Percentiles rank a stretch among this genome's conserved stretches.
Evolutionary conservation across 1,140 invertebrate genomes (phyloP).

Genomic region (Aethina tumida): DNA sequence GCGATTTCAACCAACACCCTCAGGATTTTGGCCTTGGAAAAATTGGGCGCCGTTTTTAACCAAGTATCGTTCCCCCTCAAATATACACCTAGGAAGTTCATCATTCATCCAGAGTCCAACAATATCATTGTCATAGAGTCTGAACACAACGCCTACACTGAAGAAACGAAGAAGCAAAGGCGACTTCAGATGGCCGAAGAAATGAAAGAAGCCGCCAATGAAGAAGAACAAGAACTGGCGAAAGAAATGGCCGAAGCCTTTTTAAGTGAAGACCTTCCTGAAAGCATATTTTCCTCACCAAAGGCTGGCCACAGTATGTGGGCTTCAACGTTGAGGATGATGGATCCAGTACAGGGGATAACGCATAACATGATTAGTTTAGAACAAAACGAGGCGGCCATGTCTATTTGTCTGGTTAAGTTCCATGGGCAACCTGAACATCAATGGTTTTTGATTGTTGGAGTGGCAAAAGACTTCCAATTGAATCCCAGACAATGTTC

Average conservation of each 20-base stretch:
- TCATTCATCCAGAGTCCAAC: conserved; percentile 88
- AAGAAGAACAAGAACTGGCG: conserved; percentile 89
- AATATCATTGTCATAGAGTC: conserved; percentile 90
- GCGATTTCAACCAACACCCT: conserved; percentile 97
- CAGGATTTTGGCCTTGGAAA: conserved; percentile 94
- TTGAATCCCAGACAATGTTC: conserved; percentile 74
- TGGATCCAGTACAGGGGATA: conserved; percentile 77
- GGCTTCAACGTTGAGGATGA: conserved; percentile 88
- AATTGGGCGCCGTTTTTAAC: conserved; percentile 97
- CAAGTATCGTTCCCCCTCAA: conserved; percentile 84
- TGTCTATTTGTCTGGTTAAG: conserved; percentile 61
- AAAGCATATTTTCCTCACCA: conserved; percentile 87
- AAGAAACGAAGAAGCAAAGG: conserved; percentile 89
- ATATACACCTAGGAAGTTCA: conserved; percentile 93
- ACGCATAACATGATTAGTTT: conserved; percentile 73
- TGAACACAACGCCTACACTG: conserved; percentile 97
- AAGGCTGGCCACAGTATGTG: conserved; percentile 94
- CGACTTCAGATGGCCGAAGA: conserved; percentile 76
- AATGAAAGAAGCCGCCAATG: conserved; percentile 93
- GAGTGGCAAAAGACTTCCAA: conserved; percentile 83
- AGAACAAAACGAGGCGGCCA: conserved; percentile 94
- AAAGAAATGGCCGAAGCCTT: conserved; percentile 96
- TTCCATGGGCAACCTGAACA: conserved; percentile 49
- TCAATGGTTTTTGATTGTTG: conserved; percentile 69
- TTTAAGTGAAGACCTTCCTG: conserved; percentile 88